phyloP scores from a whole-genome alignment of 2,797 vertebrate genomes.

The Clarias fuscus region DNA sequence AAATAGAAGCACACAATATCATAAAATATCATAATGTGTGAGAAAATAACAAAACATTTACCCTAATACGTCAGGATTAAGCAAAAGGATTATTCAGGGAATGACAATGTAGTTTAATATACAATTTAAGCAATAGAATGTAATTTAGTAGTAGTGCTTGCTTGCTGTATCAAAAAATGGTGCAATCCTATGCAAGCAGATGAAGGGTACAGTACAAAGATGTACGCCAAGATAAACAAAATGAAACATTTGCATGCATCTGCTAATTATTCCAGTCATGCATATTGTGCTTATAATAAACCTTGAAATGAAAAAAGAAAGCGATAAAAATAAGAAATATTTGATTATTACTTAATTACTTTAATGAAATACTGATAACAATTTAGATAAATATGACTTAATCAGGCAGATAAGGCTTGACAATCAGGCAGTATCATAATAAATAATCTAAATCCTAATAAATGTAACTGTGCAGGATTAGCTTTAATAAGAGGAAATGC shows the following conservation, averaged over 20 bases:
- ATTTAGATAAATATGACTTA: not conserved
- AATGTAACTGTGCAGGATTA: not conserved
- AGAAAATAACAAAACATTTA: not conserved
- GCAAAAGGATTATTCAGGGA: not conserved
- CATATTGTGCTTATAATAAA: not conserved
- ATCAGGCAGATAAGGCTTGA: too few relatives aligned
- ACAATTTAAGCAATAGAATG: not conserved
- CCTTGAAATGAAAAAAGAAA: not conserved
- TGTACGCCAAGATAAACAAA: not conserved
- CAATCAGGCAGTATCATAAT: not conserved
- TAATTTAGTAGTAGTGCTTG: not conserved
- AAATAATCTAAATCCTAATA: not conserved
- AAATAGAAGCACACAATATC: not conserved
- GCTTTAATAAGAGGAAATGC: not conserved
- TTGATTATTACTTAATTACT: not conserved
- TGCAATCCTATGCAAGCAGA: conserved; percentile 14
- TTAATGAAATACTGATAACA: not conserved
- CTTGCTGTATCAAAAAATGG: not conserved
- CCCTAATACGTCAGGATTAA: too few relatives aligned
- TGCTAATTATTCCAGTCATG: not conserved
- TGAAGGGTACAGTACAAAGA: not conserved
- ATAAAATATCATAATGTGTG: not conserved
- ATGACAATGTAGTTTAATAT: not conserved
- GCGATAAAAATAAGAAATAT: not conserved
- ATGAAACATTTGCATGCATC: not conserved